These are phyloP conservation scores for Syngnathoides biaculeatus DNA, from an alignment of 2,113 vertebrate species.

Conservation along the genomic window DNA sequence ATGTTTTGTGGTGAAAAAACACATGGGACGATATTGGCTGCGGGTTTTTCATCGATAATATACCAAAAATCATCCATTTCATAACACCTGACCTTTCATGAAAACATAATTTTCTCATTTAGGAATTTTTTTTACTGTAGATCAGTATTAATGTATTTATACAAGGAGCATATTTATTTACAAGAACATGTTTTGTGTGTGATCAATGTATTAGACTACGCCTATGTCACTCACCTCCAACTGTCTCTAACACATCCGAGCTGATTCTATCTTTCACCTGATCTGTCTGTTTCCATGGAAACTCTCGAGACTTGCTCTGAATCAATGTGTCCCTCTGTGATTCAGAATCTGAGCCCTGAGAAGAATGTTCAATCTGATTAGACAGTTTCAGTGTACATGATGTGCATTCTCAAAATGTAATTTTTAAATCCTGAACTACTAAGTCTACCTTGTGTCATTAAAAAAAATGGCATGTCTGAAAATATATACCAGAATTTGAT, in stretches of 20 bases:
- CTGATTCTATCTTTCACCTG: constrained; percentile 54
- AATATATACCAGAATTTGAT: neutral
- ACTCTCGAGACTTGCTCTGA: constrained; percentile 71
- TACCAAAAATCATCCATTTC: too few relatives aligned
- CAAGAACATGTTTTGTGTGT: neutral
- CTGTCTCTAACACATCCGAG: constrained; percentile 36
- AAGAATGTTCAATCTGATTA: constrained; percentile 8
- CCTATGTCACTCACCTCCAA: constrained; percentile 44
- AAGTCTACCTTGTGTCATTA: neutral
- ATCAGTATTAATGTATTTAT: neutral
- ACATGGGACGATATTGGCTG: too few relatives aligned
- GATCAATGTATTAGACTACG: neutral
- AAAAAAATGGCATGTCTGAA: neutral
- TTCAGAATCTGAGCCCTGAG: constrained; percentile 52
- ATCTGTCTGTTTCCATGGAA: constrained; percentile 71
- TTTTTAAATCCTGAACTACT: neutral
- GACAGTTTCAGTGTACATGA: neutral
- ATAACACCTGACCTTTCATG: too few relatives aligned
- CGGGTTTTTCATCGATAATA: too few relatives aligned
- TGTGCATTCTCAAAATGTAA: neutral
- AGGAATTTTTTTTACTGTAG: neutral
- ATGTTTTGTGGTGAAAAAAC: too few relatives aligned
- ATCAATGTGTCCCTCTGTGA: constrained; percentile 44
- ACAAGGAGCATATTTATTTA: neutral
- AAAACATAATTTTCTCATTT: neutral